Evolutionary conservation across 2,797 vertebrate genomes (phyloP), one percentile per base, ranked within the genome.

Genomic region (Trachurus trachurus): DNA sequence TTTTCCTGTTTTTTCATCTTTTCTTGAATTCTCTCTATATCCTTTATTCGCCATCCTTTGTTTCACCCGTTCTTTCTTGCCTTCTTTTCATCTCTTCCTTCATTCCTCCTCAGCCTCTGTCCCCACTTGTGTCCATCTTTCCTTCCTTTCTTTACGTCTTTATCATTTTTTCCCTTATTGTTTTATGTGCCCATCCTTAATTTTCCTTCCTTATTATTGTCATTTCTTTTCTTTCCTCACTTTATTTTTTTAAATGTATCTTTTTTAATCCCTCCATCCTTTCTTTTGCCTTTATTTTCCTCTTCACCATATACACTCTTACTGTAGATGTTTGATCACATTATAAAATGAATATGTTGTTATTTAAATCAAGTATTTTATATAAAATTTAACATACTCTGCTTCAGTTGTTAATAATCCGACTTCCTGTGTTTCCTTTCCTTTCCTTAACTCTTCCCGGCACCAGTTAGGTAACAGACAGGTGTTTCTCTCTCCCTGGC

Each of bases 401-500:
- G 39, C 39, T 2, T 9, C 39, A 40, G 11, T 42, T 42, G 31
- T 42, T 42, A 13, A 42, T 42, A 42, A 42, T 42, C 40, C 40
- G 10, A 42, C 40, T 12, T 42, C 4, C 40, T 5, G 40, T 42
- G 7, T 56, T 56, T 19, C 64, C 21, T 5, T 71, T 16, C 50
- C 75, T 45, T 29, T 61, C 70, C 44, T 54, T 50, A 64, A n/a
- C 10, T 19, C 39, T 64, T 50, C 47, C 39, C 59, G 15, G 53
- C 64, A 81, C 50, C 85, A 59, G 73, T 74, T 74, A 76, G 26
- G 66, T 74, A 85, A 81, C 71, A 72, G 80, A 66, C 83, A 82
- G 74, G 63, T 89, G 82, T 72, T 60, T 66, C 39, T 31, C 52
- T 77, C 54, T 39, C 17, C 17, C 68, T 16, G 29, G 44, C 1